Percentiles rank a stretch among this genome's conserved stretches.
Conservation (phyloP, 2,113 vertebrate species). For the Melanerpes formicivorus region DNA sequence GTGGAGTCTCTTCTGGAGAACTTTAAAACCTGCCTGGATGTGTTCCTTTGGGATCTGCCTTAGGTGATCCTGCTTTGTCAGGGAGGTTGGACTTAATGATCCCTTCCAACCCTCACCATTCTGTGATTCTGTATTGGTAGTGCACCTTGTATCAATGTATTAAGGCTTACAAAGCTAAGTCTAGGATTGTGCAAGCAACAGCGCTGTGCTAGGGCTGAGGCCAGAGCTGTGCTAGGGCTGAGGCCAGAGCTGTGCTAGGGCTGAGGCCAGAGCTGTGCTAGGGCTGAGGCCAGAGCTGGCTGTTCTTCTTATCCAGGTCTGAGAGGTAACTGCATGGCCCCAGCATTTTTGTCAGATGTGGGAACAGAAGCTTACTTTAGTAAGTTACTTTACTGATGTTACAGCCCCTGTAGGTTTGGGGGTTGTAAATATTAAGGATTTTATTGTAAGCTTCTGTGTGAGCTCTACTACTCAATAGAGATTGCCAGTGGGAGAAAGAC, state of each 20-base stretch:
- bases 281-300: background rate
- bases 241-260: background rate
- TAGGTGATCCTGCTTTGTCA: too few species aligned
- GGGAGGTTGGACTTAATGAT: too few species aligned
- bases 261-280: background rate
- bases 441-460: background rate
- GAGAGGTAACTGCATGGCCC: background rate
- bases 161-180: background rate
- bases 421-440: background rate
- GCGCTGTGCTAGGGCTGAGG: background rate
- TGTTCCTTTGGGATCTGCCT: too few species aligned
- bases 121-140: background rate
- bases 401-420: background rate
- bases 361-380: background rate
- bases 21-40: too few species aligned
- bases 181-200: background rate
- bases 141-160: background rate
- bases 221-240: background rate
- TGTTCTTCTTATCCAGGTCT: background rate
- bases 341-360: background rate
- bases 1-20: too few species aligned
- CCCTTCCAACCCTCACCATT: too few species aligned
- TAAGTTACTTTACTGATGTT: background rate
- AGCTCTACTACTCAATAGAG: background rate
- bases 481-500: background rate